Base-by-base conservation (phyloP, 2,888 invertebrate species). In the Auanema sp. region DNA sequence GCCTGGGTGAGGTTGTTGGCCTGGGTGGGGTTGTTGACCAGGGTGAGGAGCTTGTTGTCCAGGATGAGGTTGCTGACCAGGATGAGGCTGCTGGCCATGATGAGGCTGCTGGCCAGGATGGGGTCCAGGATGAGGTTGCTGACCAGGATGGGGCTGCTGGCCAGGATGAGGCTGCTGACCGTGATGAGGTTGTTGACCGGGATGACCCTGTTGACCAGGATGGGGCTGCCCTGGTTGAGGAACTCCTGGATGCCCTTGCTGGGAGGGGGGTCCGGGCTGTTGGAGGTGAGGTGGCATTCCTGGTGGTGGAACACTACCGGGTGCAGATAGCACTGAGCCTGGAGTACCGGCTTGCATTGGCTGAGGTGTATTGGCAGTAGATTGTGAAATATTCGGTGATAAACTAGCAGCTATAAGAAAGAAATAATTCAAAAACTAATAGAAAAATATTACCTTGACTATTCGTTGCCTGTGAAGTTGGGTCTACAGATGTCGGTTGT, bases 121-220 rank as follows among this genome's bases (percentile, higher is more conserved):
- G 3, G 33, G 33, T 5, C 60, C 56, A 40, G 56, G 61, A 18
- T 63, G 68, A 23, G 44, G 60, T 23, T 55, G 58, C 43, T 58
- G 60, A 21, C 59, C 52, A 14, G 56, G 65, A n/a, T 65, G 67
- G 33, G 62, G 58, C 25, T 40, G 43, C 25, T 69, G 71, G 33
- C 50, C 33, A 1, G 64, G 58, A 21, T 70, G 68, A 0, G 50
- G 33, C 21, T 59, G 67, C n/a, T 67, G 66, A 1, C 50, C 24
- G 51, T 33, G 33, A 5, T 33, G 33, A 8, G 33, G 33, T 33
- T 33, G 33, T 33, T 33, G 33, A 5, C 33, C 33, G 3, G 33
- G 33, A 33, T 33, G 33, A 33, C n/a, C n/a, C n/a, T 33, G 33
- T 33, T 33, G 33, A 5, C 33, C 33, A 5, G 33, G 33, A 33